A percentile compares a stretch with the other conserved stretches of the same genome.
phyloP scores from a whole-genome alignment of 2,888 invertebrate genomes.

The Phragmatobia fuliginosa region DNA sequence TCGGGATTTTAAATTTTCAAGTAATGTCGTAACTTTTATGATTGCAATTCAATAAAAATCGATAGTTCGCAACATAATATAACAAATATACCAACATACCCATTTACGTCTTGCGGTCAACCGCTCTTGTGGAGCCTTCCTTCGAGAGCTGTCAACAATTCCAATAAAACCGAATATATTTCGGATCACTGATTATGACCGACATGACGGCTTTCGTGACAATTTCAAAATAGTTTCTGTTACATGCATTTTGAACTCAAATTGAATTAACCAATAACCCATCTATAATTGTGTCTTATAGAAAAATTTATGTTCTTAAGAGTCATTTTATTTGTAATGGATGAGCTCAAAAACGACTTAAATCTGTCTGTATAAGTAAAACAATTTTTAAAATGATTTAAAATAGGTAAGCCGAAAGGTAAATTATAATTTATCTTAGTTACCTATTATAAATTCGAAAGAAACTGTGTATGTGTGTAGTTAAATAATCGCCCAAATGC shows the following conservation, averaged over 20 bases:
- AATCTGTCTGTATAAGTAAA: not conserved
- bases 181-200: conserved; percentile 12
- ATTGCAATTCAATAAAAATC: too few relatives aligned
- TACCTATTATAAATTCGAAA: too few relatives aligned
- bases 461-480: too few relatives aligned
- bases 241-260: not conserved
- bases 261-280: not conserved
- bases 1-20: too few relatives aligned
- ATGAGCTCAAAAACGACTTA: not conserved
- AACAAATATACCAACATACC: not conserved
- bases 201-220: not conserved
- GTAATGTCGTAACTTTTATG: too few relatives aligned
- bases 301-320: too few relatives aligned
- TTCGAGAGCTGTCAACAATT: conserved; percentile 16
- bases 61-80: not conserved
- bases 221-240: not conserved
- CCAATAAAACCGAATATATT: conserved; percentile 17
- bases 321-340: not conserved
- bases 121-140: not conserved
- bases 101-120: not conserved
- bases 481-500: too few relatives aligned
- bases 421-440: too few relatives aligned
- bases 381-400: too few relatives aligned
- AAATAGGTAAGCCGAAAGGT: too few relatives aligned
- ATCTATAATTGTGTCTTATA: not conserved